A percentile compares a stretch with the other conserved stretches of the same genome.
Evolutionary conservation across 2,888 invertebrate genomes (phyloP).

Genomic region (Calliscelio sp.): DNA sequence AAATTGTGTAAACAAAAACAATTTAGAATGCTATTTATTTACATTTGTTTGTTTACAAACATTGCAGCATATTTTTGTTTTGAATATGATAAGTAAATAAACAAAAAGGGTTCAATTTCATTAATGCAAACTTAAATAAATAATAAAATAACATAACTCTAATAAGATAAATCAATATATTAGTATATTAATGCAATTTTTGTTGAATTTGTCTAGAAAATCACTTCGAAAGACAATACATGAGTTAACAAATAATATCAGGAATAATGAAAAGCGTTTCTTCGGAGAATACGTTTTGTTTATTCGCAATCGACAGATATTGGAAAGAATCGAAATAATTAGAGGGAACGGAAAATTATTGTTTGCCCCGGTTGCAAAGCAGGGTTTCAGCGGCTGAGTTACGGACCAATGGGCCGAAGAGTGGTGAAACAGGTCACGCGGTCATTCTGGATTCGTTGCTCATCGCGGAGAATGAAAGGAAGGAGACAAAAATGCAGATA

Average conservation of each 20-base stretch:
- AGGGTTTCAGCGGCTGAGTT: conserved; percentile 8
- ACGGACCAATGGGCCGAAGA: conserved; percentile 29
- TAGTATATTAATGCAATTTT: too few species aligned
- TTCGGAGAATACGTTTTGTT: conserved; percentile 15
- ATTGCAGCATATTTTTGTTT: too few species aligned
- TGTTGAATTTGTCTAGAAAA: too few species aligned
- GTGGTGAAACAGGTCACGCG: conserved; percentile 76
- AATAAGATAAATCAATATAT: too few species aligned
- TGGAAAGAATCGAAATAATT: conserved; percentile 52
- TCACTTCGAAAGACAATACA: too few species aligned
- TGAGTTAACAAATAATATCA: background rate
- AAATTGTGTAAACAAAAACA: too few species aligned
- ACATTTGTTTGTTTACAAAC: too few species aligned
- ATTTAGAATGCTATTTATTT: too few species aligned
- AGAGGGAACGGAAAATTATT: conserved; percentile 46
- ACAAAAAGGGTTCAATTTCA: too few species aligned
- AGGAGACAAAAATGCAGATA: conserved; percentile 34
- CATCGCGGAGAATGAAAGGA: conserved; percentile 45
- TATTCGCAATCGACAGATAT: conserved; percentile 41
- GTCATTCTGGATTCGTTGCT: conserved; percentile 76
- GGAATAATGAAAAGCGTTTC: conserved; percentile 39
- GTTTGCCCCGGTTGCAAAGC: conserved; percentile 20
- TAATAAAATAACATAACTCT: too few species aligned
- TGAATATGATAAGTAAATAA: too few species aligned
- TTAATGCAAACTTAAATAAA: too few species aligned